phyloP scores from a whole-genome alignment of 2,113 vertebrate genomes.

The Eubucco bourcierii region DNA sequence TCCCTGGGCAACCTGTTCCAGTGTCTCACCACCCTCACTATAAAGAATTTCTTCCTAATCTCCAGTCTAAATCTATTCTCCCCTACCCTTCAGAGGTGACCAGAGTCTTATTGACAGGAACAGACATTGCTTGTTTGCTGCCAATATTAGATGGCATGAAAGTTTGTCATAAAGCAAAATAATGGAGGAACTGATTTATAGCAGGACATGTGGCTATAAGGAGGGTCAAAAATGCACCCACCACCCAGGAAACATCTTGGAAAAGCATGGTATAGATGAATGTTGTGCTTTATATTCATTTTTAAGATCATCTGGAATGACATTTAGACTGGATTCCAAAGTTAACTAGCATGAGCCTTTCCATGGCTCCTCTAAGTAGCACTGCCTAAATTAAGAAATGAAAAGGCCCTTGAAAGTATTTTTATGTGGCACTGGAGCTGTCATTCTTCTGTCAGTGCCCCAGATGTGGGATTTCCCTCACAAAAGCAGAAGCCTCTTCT shows the following conservation, averaged over 20 bases:
- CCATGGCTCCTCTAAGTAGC: rapidly evolving
- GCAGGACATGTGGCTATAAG: neutral
- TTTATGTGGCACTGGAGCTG: neutral
- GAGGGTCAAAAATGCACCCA: neutral
- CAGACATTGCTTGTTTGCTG: neutral
- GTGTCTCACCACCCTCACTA: no score
- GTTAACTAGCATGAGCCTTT: neutral
- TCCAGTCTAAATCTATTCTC: no score
- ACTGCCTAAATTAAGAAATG: neutral
- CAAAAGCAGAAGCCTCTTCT: rapidly evolving
- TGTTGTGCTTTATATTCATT: neutral
- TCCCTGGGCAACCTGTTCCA: no score
- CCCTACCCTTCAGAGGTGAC: neutral
- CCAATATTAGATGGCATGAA: neutral
- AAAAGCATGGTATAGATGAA: neutral
- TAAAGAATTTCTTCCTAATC: no score
- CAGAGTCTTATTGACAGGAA: neutral
- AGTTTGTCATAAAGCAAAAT: neutral
- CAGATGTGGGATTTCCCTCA: neutral
- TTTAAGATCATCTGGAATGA: neutral
- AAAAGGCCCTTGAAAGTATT: neutral
- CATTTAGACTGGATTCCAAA: neutral
- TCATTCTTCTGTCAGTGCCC: neutral
- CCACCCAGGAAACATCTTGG: neutral
- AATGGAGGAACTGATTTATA: neutral